Evolutionary conservation across 2,797 vertebrate species (phyloP).

Genomic region (Odontamblyopus rebecca): DNA sequence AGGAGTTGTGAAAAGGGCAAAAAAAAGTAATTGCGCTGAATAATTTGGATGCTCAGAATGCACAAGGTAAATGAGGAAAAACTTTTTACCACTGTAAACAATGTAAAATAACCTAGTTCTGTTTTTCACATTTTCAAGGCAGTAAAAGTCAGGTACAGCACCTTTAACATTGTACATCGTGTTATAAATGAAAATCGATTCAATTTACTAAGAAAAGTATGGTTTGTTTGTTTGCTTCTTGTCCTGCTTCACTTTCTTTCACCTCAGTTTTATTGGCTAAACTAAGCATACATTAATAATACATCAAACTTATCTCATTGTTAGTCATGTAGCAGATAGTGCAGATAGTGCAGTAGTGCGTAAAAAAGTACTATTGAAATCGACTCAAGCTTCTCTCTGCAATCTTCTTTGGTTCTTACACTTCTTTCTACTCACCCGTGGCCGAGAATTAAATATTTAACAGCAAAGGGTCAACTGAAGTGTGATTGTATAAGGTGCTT

Average conservation of each 20-base stretch:
- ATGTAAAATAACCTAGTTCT: no score
- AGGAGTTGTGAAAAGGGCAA: no score
- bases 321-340: neutral
- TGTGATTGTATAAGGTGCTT: constrained; percentile 6
- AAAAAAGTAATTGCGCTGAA: no score
- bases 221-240: neutral
- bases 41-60: no score
- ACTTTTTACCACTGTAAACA: no score
- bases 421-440: neutral
- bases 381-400: neutral
- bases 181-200: no score
- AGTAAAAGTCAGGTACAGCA: no score
- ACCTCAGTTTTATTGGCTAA: neutral
- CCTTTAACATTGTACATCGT: no score
- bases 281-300: neutral
- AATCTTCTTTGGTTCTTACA: neutral
- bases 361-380: neutral
- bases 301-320: neutral
- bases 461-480: constrained; percentile 4
- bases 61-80: no score
- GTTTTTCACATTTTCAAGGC: no score
- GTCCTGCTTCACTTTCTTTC: neutral
- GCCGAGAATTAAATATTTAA: constrained; percentile 5
- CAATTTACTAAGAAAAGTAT: no score
- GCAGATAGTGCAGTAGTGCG: neutral